Base-by-base conservation (phyloP, 2,797 vertebrate genomes). In the Urocyon cinereoargenteus region DNA sequence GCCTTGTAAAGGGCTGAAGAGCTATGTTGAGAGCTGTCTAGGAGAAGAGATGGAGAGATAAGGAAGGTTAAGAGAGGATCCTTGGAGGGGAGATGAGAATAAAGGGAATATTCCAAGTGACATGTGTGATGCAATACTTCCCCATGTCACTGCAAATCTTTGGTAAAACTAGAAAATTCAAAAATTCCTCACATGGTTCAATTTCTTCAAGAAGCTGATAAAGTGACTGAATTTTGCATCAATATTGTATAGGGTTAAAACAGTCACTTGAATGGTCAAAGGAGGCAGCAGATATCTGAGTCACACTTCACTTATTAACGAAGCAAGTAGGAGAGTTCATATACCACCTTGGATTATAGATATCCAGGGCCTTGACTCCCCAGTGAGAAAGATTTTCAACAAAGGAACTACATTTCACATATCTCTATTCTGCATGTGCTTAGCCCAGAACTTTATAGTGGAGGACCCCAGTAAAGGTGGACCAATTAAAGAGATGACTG, bases 141-240 rank as follows among this genome's bases (percentile, higher is more conserved):
- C 24, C 31, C 40, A 18, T 6, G 62, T 66, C 55, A 73, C 40
- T 92, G 59, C 86, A 88, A 49, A 66, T 59, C 89, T 91, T 79
- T 26, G 91, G 5, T 45, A 62, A 95, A 95, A 90, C 66, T 53
- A 70, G 28, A 51, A 34, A 83, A 87, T 51, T 86, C 59, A 88
- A 66, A 89, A 77, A 77, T 72, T 77, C 61, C 61, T 87, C 59
- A 89, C 49, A 34, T n/a, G 49, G 90, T 18, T 94, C 31, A 16
- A 22, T 79, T 79, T 97, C 83, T 90, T 59, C 49, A 83, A 64
- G 84, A 94, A 95, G 62, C 49, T 40, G 86, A 83, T 75, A 24
- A 92, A 79, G 75, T 12, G 31, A n/a, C 19, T 86, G 19, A 79
- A 53, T 78, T 89, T 61, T 68, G 49, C 22, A n/a, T 73, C 55